Base-by-base conservation (phyloP, 2,113 vertebrate genomes). In the Kryptolebias marmoratus region DNA sequence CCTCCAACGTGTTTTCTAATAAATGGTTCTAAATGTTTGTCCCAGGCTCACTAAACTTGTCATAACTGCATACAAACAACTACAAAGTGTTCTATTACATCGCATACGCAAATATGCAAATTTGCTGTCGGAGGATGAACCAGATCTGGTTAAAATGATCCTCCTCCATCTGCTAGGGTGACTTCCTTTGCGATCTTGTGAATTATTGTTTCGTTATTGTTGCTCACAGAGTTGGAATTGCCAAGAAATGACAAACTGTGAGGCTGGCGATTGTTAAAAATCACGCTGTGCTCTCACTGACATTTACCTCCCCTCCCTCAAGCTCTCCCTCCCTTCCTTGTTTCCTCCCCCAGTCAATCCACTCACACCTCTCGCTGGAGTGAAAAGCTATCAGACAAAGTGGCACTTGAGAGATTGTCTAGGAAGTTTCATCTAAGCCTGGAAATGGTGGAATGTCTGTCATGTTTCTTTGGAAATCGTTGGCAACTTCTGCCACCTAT, bases 401-500 rank as follows among this genome's bases (percentile, higher is more conserved):
- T 91, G 89, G 82, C 88, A 89, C 84, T 89, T 89, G 91, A 91
- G 85, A 88, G 82, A 90, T 87, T 85, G 89, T 85, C 82, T 65
- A 73, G 80, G 85, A 89, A 89, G 88, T 86, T 76, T 88, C 71
- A 80, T 88, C 82, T 89, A 87, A 85, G 86, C 79, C 80, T 83
- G 75, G 86, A 87, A 90, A 90, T 75, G 77, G 69, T 86, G 87
- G 81, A 84, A 82, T 87, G 83, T 88, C 85, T 80, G 28, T 70
- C 75, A 75, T 45, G 39, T 84, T 78, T 75, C 69, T 31, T 72
- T 53, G 56, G 45, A 63, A 84, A 83, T 85, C 42, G 61, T 56
- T 91, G 87, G 87, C 83, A 76, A 72, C 86, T 91, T 82, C 89
- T 93, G 92, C 92, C 92, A 92, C 82, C 93, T 94, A 89, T 92